Evolutionary conservation across 2,888 invertebrate genomes (phyloP), one percentile per base, ranked within the genome.

Genomic region (Sylvicola fuscatus): DNA sequence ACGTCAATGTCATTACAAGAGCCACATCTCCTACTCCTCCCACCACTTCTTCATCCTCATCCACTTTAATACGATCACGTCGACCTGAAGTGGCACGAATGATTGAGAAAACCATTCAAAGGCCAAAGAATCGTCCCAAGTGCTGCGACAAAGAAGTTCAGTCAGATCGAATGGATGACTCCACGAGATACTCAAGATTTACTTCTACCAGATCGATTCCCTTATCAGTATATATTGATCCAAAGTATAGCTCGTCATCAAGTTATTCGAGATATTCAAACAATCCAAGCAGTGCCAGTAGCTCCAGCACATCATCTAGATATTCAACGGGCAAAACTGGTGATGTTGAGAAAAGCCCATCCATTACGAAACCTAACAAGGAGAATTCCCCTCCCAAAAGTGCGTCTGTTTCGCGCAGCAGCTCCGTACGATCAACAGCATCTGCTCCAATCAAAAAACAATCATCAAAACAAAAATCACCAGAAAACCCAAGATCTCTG

Each of bases 21-120:
- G 75, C 74, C 17, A 83, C 83, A 1, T 84, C 83, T 13, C 83
- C 83, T 1, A 78, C 76, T 0, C 72, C 76, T 3, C 72, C 76
- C 1, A 51, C 52, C 17, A 34, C 44, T 2, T 46, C 48, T 21
- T 70, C 72, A 1, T 63, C 68, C 1, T 68, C 72, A 1, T 63
- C 68, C 1, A 58, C 61, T 26, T 72, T 72, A 42, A 59, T 73
- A 8, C 62, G 78, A 42, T 68, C 67, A 15, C 66, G 76, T 44
- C 64, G 81, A 49, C 69, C 72, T 1, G 82, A 82, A 44, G 65
- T 77, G 48, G 75, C 78, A 5, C 74, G 77, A 49, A 69, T 72
- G 3, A 61, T 76, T 34, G 75, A 81, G 53, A 77, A 73, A 52
- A 71, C 71, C 36, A 60, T 77, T n/a, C 66, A 64, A 10, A 60